Conservation (phyloP, 1,140 invertebrate species). For the Caenorhabditis briggsae region DNA sequence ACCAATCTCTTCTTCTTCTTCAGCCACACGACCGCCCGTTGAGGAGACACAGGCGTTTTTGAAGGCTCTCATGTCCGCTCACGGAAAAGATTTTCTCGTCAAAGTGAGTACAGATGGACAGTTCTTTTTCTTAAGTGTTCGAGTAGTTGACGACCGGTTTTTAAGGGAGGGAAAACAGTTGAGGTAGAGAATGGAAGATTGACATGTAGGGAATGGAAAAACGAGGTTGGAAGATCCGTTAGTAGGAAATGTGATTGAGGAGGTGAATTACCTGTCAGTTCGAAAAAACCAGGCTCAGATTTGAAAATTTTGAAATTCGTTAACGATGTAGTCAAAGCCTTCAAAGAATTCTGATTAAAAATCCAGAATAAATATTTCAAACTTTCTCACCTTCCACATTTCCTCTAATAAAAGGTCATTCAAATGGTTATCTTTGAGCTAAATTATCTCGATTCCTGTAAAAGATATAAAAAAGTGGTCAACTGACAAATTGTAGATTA, state of each 20-base stretch:
- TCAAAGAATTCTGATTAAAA: too few species aligned
- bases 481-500: too few species aligned
- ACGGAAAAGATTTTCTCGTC: slow-evolving; percentile 94
- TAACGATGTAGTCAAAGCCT: too few species aligned
- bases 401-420: too few species aligned
- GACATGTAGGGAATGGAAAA: slow-evolving; percentile 37
- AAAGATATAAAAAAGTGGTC: too few species aligned
- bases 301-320: neutral
- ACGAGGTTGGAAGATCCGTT: slow-evolving; percentile 11
- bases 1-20: slow-evolving; percentile 59
- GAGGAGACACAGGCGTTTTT: slow-evolving; percentile 94
- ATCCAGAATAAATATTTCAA: too few species aligned
- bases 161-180: neutral
- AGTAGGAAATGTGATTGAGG: slow-evolving; percentile 22
- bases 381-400: too few species aligned
- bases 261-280: slow-evolving; percentile 4
- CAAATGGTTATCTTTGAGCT: too few species aligned
- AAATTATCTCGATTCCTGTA: too few species aligned
- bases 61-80: slow-evolving; percentile 90
- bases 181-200: slow-evolving; percentile 18
- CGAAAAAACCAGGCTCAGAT: neutral
- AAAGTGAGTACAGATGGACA: slow-evolving; percentile 80
- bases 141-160: slow-evolving; percentile 35
- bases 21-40: slow-evolving; percentile 94
- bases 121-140: slow-evolving; percentile 40